Evolutionary conservation across 2,113 vertebrate species (phyloP), one percentile per base, ranked within the genome.

Genomic region (Sinocyclocheilus anshuiensis): DNA sequence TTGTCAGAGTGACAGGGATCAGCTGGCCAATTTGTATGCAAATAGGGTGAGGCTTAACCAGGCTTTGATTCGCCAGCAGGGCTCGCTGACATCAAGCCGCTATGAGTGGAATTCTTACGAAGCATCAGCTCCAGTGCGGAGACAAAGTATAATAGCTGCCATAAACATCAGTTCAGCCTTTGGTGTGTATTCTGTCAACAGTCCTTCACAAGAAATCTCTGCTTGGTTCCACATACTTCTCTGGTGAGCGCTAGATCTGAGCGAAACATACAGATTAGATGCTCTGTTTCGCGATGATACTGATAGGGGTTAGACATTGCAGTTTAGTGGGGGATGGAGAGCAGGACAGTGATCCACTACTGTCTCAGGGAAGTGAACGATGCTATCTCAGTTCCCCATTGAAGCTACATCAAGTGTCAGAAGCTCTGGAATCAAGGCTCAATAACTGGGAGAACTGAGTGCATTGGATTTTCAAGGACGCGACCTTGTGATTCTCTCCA

Each of bases 21-120:
- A 89, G 84, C 80, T 86, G 84, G 83, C 42, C 86, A 89, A 89
- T 89, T 87, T 86, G 79, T 87, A 89, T 89, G 86, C 88, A 89
- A 89, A 89, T 89, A 74, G 24, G 59, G 72, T 79, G 50, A 80
- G 75, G 83, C 67, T 86, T 83, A 86, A 80, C 42, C 69, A 87
- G 80, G 74, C 72, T 39, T 72, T 84, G 72, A 84, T 81, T 84
- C 55, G 74, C 82, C 75, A 86, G 79, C 84, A 79, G 48, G 63
- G 24, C 67, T 74, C 29, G n/a, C 86, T 75, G 80, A 22, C 84
- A 86, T 48, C 74, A 80, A 79, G 75, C 65, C 57, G 39, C 18
- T 72, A 57, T 78, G 11, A 79, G 75, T 26, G 50, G 71, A 74
- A 55, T 84, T 86, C 22, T 65, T 39, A 72, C n/a, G 18, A 75